Conservation (phyloP, 2,888 invertebrate species). For the Ormyrus rosae region DNA sequence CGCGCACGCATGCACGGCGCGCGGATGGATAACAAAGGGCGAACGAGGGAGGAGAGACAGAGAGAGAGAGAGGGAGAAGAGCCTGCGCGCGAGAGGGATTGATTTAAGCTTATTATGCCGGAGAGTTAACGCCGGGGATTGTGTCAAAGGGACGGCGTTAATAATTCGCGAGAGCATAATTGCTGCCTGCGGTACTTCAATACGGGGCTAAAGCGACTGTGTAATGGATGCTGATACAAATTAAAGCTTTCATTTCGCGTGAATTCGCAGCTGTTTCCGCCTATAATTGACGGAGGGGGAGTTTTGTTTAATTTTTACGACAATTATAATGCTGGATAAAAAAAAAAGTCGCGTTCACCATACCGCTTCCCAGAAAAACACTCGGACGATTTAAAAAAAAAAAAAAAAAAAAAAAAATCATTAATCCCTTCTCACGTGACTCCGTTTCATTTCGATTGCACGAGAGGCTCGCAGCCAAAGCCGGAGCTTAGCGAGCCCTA, state of each 20-base stretch:
- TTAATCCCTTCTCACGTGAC: no score
- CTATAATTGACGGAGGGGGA: no score
- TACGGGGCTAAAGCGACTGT: no score
- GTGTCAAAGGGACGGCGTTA: constrained; percentile 29
- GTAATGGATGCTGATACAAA: not conserved
- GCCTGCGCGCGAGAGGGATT: constrained; percentile 31
- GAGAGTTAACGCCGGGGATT: constrained; percentile 32
- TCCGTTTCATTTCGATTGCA: not conserved
- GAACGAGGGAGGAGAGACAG: not conserved
- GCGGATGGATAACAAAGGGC: not conserved
- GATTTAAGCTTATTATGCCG: constrained; percentile 55
- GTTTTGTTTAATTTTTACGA: no score
- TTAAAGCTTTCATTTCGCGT: no score
- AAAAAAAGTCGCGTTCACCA: no score
- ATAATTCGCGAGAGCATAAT: constrained; percentile 49
- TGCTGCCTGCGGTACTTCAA: not conserved
- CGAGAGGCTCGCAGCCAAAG: not conserved
- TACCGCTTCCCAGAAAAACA: no score
- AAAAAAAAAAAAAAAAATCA: no score
- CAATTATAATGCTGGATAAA: no score
- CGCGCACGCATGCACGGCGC: not conserved
- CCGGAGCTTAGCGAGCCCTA: not conserved
- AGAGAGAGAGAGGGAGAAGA: constrained; percentile 4
- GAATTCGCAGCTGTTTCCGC: no score
- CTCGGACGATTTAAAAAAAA: no score